Evolutionary conservation across 1,140 invertebrate genomes (phyloP).

Genomic region (Drosophila triauraria): DNA sequence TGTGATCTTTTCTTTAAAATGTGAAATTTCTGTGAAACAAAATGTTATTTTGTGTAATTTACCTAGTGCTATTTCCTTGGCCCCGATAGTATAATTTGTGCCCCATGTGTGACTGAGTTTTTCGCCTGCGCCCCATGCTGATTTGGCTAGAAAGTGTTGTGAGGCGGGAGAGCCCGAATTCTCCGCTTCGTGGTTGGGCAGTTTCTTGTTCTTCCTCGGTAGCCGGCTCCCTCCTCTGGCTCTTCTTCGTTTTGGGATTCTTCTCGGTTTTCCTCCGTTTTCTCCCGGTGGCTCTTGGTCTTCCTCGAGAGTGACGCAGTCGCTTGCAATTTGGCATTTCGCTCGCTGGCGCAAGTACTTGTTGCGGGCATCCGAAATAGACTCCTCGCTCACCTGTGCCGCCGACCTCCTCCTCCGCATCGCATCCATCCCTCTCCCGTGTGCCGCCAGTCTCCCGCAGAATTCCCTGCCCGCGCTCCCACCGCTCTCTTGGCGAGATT

Average conservation of each 20-base stretch:
- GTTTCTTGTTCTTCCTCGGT: slow-evolving; percentile 7
- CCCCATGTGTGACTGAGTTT: slow-evolving; percentile 22
- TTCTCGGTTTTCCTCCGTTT: slow-evolving; percentile 5
- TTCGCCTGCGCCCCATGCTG: slow-evolving; percentile 60
- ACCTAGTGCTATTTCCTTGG: not conserved
- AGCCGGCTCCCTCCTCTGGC: slow-evolving; percentile 2
- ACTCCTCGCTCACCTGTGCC: slow-evolving; percentile 66
- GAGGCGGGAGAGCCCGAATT: not conserved
- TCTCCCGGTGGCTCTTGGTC: slow-evolving; percentile 2
- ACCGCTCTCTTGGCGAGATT: not conserved
- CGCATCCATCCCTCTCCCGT: not conserved
- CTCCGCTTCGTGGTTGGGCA: slow-evolving; percentile 37
- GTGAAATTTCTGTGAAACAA: not conserved
- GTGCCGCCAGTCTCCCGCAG: no score
- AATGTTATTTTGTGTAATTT: not conserved
- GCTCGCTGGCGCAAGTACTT: slow-evolving; percentile 47
- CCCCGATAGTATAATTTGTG: slow-evolving; percentile 17
- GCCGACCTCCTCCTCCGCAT: not conserved
- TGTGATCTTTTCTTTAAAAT: no score
- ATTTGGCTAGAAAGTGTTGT: slow-evolving; percentile 18
- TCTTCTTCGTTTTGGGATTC: not conserved
- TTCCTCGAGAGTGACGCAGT: slow-evolving; percentile 63
- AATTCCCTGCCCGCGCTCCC: not conserved
- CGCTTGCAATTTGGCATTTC: slow-evolving; percentile 75
- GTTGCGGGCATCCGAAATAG: slow-evolving; percentile 66